Evolutionary conservation across 2,113 vertebrate genomes (phyloP).

Genomic region (Sphyrna mokarran): DNA sequence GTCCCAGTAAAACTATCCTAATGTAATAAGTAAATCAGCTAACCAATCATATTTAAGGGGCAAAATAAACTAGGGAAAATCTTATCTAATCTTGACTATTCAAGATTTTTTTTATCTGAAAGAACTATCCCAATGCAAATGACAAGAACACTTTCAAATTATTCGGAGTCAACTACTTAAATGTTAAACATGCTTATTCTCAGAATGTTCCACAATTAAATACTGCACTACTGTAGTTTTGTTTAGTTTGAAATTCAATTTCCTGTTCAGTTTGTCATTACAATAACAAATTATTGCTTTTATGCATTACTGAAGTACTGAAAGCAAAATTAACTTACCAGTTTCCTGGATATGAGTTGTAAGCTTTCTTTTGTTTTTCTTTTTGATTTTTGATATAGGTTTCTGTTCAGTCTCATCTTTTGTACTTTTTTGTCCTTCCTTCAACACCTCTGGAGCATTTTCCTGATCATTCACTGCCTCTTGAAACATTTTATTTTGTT

Average conservation of each 20-base stretch:
- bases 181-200: not conserved
- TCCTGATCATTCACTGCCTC: not conserved
- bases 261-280: not conserved
- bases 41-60: too few species aligned
- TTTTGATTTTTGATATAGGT: constrained; percentile 53
- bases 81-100: too few species aligned
- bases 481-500: not conserved
- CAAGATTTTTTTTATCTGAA: too few species aligned
- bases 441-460: constrained; percentile 35
- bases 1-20: too few species aligned
- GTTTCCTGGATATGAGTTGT: constrained; percentile 37
- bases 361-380: constrained; percentile 63
- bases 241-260: not conserved
- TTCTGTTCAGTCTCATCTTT: constrained; percentile 35
- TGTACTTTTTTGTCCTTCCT: not conserved
- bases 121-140: too few species aligned
- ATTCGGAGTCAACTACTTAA: not conserved
- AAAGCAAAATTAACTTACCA: constrained; percentile 43
- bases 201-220: not conserved
- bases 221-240: not conserved
- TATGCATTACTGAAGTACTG: not conserved
- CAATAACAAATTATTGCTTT: not conserved
- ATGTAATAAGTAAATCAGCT: too few species aligned
- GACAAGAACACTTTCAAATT: too few species aligned
- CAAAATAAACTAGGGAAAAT: too few species aligned